Evolutionary conservation across 2,888 invertebrate genomes (phyloP).

Genomic region (Agrotis segetum): DNA sequence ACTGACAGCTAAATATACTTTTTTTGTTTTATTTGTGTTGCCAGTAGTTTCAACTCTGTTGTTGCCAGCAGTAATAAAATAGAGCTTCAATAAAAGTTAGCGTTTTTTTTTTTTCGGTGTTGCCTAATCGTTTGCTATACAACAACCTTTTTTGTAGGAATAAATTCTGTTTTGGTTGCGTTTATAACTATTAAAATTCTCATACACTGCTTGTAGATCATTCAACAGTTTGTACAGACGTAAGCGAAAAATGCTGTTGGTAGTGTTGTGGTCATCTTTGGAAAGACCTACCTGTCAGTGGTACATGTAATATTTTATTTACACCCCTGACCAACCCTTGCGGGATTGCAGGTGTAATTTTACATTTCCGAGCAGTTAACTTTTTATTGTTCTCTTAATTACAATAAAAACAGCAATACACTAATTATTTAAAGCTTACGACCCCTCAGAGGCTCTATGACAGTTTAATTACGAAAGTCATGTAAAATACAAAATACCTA

Average conservation of each 20-base stretch:
- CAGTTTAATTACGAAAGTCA: slow-evolving; percentile 16
- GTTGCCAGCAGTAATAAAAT: slow-evolving; percentile 41
- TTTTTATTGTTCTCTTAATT: slow-evolving; percentile 6
- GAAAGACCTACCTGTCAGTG: no score
- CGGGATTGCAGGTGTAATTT: no score
- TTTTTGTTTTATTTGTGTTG: slow-evolving; percentile 36
- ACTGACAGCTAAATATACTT: slow-evolving; percentile 52
- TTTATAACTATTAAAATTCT: no score
- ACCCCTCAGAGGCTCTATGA: not conserved
- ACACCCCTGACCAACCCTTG: no score
- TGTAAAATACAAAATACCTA: slow-evolving; percentile 26
- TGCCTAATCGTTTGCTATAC: not conserved
- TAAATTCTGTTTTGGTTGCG: no score
- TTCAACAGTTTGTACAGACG: no score
- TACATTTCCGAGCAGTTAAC: no score
- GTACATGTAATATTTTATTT: no score
- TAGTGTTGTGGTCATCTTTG: no score
- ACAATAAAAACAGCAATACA: not conserved
- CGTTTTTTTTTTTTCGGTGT: slow-evolving; percentile 10
- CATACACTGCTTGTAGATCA: no score
- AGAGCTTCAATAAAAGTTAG: slow-evolving; percentile 27
- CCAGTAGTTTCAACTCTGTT: no score
- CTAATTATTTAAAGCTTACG: slow-evolving; percentile 19
- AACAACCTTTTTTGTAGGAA: not conserved
- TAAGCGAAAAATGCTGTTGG: no score